Evolutionary conservation across 2,888 invertebrate species (phyloP), one percentile per base, ranked within the genome.

Genomic region (Drosophila pegasa): DNA sequence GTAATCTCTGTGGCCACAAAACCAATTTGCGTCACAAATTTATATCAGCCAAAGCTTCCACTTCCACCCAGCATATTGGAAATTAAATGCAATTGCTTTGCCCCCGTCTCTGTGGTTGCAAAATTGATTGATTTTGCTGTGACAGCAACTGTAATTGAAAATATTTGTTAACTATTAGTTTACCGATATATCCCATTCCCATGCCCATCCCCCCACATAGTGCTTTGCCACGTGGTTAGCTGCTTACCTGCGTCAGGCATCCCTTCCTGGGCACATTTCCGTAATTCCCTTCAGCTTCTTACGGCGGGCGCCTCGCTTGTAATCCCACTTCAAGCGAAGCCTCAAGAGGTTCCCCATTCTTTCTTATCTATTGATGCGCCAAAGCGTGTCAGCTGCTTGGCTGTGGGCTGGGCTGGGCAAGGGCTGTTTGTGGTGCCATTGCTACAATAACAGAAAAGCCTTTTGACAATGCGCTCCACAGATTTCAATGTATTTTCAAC

Each of bases 91-190:
- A 69, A 77, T 83, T 85, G 75, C 63, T 55, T 60, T 69, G 66
- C 56, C 64, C 59, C 54, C 71, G 75, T 74, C 55, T 59, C 55
- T 80, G 86, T 82, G 86, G 86, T 55, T 37, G 54, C 69, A 48
- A 74, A 87, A 72, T 75, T 82, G 88, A 82, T 83, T 79, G 83
- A 88, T 83, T 83, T 88, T 88, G 83, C 83, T 82, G 86, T 82
- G 88, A 87, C 82, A 88, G 88, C 88, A 83, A 75, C 78, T 72
- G 83, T 83, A 83, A 83, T 83, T 83, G 83, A 80, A 83, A 83
- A 88, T 80, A 86, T 88, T 86, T 78, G 77, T 80, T 71, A 88
- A 88, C 88, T 88, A 83, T 86, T 82, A 83, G 83, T 80, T 83
- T 82, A 69, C 25, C 45, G 62, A 68, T 48, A 69, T 22, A 22